Percentiles rank a stretch among this genome's conserved stretches.
These are phyloP conservation scores for Diplolepis rosae DNA, from an alignment of 2,888 invertebrate species.

Conservation along the genomic window DNA sequence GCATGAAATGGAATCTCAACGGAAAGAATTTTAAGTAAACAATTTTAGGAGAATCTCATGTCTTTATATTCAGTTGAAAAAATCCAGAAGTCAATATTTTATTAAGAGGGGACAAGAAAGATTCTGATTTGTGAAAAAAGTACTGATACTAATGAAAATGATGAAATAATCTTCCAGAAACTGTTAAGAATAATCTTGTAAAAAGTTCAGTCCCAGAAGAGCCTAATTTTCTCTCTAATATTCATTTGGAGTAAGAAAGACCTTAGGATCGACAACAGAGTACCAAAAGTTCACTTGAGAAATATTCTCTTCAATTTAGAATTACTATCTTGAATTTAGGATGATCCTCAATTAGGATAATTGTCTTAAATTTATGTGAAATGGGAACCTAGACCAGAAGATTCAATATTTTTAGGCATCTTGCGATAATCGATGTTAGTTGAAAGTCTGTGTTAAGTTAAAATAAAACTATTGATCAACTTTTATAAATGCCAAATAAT, in stretches of 20 bases:
- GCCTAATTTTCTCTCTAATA: not conserved
- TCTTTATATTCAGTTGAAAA: not conserved
- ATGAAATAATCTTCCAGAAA: not conserved
- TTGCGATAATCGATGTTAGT: conserved; percentile 4
- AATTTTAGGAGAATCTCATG: not conserved
- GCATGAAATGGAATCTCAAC: not conserved
- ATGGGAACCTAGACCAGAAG: not conserved
- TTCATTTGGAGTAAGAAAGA: not conserved
- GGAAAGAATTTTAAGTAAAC: not conserved
- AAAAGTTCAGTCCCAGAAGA: not conserved
- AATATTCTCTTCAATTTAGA: not conserved
- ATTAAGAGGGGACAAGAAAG: not conserved
- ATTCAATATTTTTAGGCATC: not conserved
- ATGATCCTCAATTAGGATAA: not conserved
- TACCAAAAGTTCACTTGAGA: not conserved
- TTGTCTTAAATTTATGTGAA: too few species aligned
- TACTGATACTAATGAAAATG: not conserved
- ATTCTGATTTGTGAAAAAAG: too few species aligned
- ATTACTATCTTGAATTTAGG: not conserved
- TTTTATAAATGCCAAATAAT: conserved; percentile 31
- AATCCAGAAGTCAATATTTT: conserved; percentile 14
- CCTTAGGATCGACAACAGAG: not conserved
- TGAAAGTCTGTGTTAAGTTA: not conserved
- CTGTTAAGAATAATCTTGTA: not conserved
- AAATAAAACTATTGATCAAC: not conserved